A percentile compares a stretch with the other conserved stretches of the same genome.
These are phyloP conservation scores for Laticauda laticaudata DNA, from an alignment of 2,113 vertebrate species.

Conservation along the genomic window DNA sequence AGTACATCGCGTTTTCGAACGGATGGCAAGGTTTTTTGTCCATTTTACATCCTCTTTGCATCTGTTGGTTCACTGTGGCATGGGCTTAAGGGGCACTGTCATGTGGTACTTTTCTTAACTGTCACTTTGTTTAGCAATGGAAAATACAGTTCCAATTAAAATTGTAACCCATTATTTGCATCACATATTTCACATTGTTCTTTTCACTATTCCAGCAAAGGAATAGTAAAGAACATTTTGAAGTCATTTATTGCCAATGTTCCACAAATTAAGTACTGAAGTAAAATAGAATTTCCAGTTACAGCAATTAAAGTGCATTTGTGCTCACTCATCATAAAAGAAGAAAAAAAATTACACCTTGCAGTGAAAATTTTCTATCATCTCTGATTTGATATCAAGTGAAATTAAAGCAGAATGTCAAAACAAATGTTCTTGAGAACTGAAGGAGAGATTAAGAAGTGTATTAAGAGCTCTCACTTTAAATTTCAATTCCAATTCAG, in stretches of 20 bases:
- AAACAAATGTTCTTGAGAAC: constrained; percentile 45
- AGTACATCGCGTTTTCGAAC: no score
- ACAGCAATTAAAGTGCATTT: constrained; percentile 43
- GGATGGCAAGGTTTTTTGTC: no score
- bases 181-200: constrained; percentile 6
- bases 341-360: constrained; percentile 51
- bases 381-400: constrained; percentile 37
- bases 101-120: not conserved
- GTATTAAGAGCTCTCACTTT: constrained; percentile 30
- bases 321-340: constrained; percentile 28
- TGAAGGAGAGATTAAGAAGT: constrained; percentile 50
- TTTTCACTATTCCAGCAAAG: constrained; percentile 29
- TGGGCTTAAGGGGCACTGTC: not conserved
- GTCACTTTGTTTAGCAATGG: not conserved
- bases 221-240: constrained; percentile 45
- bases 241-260: constrained; percentile 45
- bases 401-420: constrained; percentile 54
- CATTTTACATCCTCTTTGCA: no score
- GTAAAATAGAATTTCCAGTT: constrained; percentile 47
- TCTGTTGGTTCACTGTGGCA: no score
- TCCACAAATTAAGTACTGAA: constrained; percentile 46
- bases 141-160: not conserved
- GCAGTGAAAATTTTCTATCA: constrained; percentile 37
- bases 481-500: constrained; percentile 41
- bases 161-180: not conserved